Evolutionary conservation across 2,797 vertebrate genomes (phyloP), one percentile per base, ranked within the genome.

Genomic region (Melanotaenia trifasciata): DNA sequence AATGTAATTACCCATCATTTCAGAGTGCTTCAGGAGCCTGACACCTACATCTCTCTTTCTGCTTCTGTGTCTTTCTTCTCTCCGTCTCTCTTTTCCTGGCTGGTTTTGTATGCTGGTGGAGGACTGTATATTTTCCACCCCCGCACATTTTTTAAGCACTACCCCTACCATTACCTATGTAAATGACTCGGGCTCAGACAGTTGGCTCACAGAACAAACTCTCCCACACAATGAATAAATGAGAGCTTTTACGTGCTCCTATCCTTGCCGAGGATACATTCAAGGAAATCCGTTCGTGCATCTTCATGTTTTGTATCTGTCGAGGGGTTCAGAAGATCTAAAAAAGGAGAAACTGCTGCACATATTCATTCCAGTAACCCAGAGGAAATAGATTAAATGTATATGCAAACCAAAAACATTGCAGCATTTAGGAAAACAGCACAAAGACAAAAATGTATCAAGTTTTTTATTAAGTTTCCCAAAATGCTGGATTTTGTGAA

Each of bases 111-210:
- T 83, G 83, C 87, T 76, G 60, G 61, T 81, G 72, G 69, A 87
- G 84, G 82, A 89, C 83, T 86, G 81, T 87, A 81, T 91, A 83
- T 91, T 91, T 91, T 88, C 89, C 90, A 85, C 91, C 90, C 89
- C 80, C 89, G 1, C 88, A 92, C 81, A 85, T 84, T 92, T 89
- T 84, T 86, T 67, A 5, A 90, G 84, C 87, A 76, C 88, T 78
- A 88, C 82, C 90, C 88, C 90, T 89, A 83, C 91, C 88, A 91
- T 91, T 91, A 93, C 91, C 91, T 91, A 92, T 92, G 90, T 89
- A 90, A 92, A 93, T 93, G 88, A 90, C 86, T 90, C 43, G 47
- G 72, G 82, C 80, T 78, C 71, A 86, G 84, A 87, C 83, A 86
- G 83, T 75, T 84, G 11, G 81, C 84, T 85, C 78, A 80, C 74